A percentile compares a stretch with the other conserved stretches of the same genome.
Evolutionary conservation across 2,113 vertebrate genomes (phyloP).

Genomic region (Clarias macrocephalus): DNA sequence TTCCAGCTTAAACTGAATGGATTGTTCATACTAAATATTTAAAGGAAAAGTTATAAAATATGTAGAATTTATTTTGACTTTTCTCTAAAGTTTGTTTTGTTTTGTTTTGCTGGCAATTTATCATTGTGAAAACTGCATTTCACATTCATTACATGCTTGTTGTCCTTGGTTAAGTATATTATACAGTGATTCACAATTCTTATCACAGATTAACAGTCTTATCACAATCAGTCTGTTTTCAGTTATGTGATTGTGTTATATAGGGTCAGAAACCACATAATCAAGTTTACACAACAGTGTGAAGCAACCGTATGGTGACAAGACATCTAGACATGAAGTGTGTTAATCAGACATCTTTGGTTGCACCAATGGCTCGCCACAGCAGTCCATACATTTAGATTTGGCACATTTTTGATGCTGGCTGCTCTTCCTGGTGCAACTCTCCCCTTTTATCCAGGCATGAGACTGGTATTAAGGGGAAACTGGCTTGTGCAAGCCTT

Average conservation of each 20-base stretch:
- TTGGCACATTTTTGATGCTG: too few relatives aligned
- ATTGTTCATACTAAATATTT: neutral
- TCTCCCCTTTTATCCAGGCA: too few relatives aligned
- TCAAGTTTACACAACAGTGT: neutral
- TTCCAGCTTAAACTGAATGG: neutral
- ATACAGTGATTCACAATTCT: neutral
- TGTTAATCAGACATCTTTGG: neutral
- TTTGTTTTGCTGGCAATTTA: neutral
- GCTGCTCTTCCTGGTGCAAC: too few relatives aligned
- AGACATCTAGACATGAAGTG: too few relatives aligned
- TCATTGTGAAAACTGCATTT: neutral
- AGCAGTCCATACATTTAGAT: too few relatives aligned
- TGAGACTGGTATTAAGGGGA: too few relatives aligned
- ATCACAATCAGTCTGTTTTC: neutral
- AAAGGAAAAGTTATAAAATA: neutral
- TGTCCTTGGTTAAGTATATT: neutral
- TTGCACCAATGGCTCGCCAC: too few relatives aligned
- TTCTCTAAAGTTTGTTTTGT: neutral
- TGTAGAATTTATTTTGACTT: neutral
- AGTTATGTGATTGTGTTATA: neutral
- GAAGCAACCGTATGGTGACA: neutral
- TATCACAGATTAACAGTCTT: too few relatives aligned
- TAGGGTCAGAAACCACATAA: neutral
- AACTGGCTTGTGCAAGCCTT: too few relatives aligned
- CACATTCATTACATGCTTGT: neutral